These are phyloP conservation scores for Aspidapion aeneum DNA, from an alignment of 2,888 invertebrate genomes.

Conservation along the genomic window DNA sequence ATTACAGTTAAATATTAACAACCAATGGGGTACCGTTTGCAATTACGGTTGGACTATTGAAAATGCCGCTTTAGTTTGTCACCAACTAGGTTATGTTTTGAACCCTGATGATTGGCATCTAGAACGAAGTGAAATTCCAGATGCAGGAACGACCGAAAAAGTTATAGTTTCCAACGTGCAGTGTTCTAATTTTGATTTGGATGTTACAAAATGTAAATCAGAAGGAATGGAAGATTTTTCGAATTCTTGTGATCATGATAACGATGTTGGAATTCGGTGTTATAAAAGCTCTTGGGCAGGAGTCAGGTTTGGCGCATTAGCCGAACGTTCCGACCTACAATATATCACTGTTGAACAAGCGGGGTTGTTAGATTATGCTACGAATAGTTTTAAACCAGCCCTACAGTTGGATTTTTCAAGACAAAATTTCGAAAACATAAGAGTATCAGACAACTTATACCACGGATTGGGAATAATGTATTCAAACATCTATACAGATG, in stretches of 20 bases:
- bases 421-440: slow-evolving; percentile 77
- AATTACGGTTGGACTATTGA: slow-evolving; percentile 92
- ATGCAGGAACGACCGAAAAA: slow-evolving; percentile 71
- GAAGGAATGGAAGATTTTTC: slow-evolving; percentile 78
- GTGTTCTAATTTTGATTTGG: slow-evolving; percentile 87
- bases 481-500: slow-evolving; percentile 88
- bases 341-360: slow-evolving; percentile 88
- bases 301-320: slow-evolving; percentile 81
- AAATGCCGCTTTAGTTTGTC: slow-evolving; percentile 91
- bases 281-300: slow-evolving; percentile 95
- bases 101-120: slow-evolving; percentile 91
- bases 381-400: slow-evolving; percentile 83
- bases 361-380: slow-evolving; percentile 90
- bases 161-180: slow-evolving; percentile 82
- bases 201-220: slow-evolving; percentile 82
- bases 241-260: slow-evolving; percentile 82
- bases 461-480: slow-evolving; percentile 93
- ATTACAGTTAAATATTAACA: slow-evolving; percentile 77
- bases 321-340: slow-evolving; percentile 83
- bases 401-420: slow-evolving; percentile 83
- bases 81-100: slow-evolving; percentile 88
- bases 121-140: slow-evolving; percentile 77
- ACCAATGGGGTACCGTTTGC: slow-evolving; percentile 96
- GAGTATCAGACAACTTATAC: slow-evolving; percentile 80
- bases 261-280: slow-evolving; percentile 86